Conservation (phyloP, 2,113 vertebrate genomes). For the Numida meleagris region DNA sequence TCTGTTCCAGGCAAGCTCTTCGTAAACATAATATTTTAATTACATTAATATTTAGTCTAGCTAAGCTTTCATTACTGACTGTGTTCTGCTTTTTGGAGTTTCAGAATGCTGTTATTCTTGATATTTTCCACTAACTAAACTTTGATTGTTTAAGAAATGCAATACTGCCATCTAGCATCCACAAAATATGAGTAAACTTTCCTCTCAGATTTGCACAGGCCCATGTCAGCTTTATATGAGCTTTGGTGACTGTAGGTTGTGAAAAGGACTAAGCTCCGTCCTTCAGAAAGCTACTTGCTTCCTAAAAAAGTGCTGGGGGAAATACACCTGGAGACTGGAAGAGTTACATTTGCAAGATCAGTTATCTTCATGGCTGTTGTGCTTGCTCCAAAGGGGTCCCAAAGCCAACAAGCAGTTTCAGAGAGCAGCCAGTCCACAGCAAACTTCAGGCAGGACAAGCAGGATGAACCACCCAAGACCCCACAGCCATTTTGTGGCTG, state of each 20-base stretch:
- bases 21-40: constrained; percentile 30
- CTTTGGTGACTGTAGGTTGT: background rate
- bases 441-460: background rate
- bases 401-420: background rate
- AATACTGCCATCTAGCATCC: constrained; percentile 67
- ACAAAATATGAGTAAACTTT: background rate
- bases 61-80: background rate
- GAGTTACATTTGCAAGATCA: background rate
- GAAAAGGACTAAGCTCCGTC: background rate
- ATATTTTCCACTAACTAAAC: background rate
- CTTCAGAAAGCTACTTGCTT: background rate
- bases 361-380: background rate
- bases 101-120: background rate
- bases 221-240: background rate
- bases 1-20: background rate
- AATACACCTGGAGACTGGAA: background rate
- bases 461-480: background rate
- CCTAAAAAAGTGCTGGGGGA: background rate
- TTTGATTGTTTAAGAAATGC: constrained; percentile 1
- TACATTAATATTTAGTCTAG: background rate
- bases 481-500: background rate
- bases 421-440: no score
- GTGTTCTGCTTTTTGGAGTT: background rate
- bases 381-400: background rate
- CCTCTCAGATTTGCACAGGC: background rate